Evolutionary conservation across 2,797 vertebrate genomes (phyloP).

Genomic region (Lateolabrax maculatus): DNA sequence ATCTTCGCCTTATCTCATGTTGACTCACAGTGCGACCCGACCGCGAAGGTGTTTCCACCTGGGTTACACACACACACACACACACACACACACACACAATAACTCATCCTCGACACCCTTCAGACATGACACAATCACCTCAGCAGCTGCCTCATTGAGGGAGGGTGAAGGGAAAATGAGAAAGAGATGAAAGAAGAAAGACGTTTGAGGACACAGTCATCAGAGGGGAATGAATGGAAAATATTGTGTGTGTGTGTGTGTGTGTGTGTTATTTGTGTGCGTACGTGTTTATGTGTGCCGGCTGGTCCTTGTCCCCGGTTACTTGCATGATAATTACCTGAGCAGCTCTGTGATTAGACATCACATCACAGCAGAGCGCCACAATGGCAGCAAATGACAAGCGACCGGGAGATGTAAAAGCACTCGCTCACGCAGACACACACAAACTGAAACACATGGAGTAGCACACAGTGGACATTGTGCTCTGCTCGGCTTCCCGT

Average conservation of each 20-base stretch:
- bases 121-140: conserved; percentile 60
- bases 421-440: conserved; percentile 8
- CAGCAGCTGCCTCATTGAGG: conserved; percentile 44
- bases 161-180: conserved; percentile 28
- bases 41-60: conserved; percentile 47
- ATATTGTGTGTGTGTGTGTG: not conserved
- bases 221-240: conserved; percentile 35
- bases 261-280: not conserved
- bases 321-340: conserved; percentile 58
- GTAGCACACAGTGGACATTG: not conserved
- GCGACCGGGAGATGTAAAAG: conserved; percentile 48
- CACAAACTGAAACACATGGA: not conserved
- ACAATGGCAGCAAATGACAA: conserved; percentile 43
- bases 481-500: conserved; percentile 2
- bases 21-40: conserved; percentile 55
- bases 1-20: conserved; percentile 50
- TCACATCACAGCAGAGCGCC: conserved; percentile 39
- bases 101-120: conserved; percentile 2
- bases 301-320: conserved; percentile 31
- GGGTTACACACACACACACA: conserved; percentile 23
- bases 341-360: conserved; percentile 61
- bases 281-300: not conserved
- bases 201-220: conserved; percentile 53
- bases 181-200: conserved; percentile 40
- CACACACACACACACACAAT: not conserved